A percentile compares a stretch with the other conserved stretches of the same genome.
These are phyloP conservation scores for Sarcophaga subvicina DNA, from an alignment of 2,888 invertebrate genomes.

Conservation along the genomic window DNA sequence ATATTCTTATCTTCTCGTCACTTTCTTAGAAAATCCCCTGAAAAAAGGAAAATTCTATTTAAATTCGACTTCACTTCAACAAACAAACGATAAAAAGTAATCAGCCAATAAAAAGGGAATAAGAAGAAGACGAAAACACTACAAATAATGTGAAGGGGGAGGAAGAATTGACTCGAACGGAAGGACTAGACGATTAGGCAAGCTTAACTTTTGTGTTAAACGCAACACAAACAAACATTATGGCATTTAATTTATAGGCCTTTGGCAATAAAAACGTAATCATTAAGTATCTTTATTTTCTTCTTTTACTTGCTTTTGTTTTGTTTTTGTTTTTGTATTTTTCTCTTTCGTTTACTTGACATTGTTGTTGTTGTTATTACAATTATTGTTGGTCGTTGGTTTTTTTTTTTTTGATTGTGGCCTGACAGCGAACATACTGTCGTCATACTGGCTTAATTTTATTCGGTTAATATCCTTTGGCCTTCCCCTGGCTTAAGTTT, in stretches of 20 bases:
- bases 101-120: not conserved
- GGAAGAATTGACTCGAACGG: not conserved
- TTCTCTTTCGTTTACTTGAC: not conserved
- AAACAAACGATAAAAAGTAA: constrained; percentile 28
- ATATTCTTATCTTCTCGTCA: constrained; percentile 20
- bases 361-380: not conserved
- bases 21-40: constrained; percentile 4
- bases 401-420: not conserved
- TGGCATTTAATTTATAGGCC: constrained; percentile 54
- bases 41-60: constrained; percentile 26
- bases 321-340: not conserved
- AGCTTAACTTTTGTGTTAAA: constrained; percentile 27
- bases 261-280: constrained; percentile 54
- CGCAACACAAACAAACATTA: constrained; percentile 42
- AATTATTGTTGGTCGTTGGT: not conserved
- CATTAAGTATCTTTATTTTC: constrained; percentile 36
- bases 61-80: constrained; percentile 24
- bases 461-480: not conserved
- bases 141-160: not conserved
- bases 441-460: not conserved
- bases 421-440: not conserved
- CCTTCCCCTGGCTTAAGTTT: not conserved
- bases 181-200: not conserved
- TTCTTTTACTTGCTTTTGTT: not conserved
- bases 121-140: not conserved